phyloP scores from a whole-genome alignment of 2,113 vertebrate genomes.

The Tachysurus vachellii region DNA sequence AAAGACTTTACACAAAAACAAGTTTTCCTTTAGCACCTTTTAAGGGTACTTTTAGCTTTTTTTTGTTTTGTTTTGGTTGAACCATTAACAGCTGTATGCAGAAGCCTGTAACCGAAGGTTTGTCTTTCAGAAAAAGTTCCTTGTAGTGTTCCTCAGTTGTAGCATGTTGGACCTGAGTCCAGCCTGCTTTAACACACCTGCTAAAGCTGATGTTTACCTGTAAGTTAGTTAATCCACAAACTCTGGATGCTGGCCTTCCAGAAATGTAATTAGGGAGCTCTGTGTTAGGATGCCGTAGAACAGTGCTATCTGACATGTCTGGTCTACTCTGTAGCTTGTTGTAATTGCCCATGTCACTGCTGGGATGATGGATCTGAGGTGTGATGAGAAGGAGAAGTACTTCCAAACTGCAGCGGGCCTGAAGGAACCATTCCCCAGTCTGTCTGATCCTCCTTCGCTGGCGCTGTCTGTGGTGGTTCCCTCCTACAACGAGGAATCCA shows the following conservation, averaged over 20 bases:
- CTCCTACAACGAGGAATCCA: constrained; percentile 90
- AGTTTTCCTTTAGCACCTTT: background rate
- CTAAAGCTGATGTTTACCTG: background rate
- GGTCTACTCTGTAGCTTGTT: constrained; percentile 69
- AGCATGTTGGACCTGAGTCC: background rate
- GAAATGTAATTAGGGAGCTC: background rate
- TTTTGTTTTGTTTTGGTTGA: background rate
- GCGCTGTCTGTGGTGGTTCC: constrained; percentile 90
- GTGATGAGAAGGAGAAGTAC: constrained; percentile 79
- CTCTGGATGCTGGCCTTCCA: background rate
- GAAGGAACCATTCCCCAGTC: constrained; percentile 77
- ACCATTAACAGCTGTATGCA: background rate
- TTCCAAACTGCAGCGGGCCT: constrained; percentile 74
- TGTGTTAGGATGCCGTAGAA: background rate
- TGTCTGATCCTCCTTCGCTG: constrained; percentile 78
- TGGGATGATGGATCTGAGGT: constrained; percentile 70
- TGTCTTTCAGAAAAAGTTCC: background rate
- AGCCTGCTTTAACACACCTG: background rate
- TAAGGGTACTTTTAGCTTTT: background rate
- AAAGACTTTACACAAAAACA: background rate
- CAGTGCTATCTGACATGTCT: background rate
- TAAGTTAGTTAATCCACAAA: background rate
- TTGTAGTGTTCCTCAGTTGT: background rate
- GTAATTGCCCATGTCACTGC: constrained; percentile 83
- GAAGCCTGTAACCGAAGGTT: background rate